Evolutionary conservation across 2,888 invertebrate species (phyloP), one percentile per base, ranked within the genome.

Genomic region (Aricia artaxerxes): DNA sequence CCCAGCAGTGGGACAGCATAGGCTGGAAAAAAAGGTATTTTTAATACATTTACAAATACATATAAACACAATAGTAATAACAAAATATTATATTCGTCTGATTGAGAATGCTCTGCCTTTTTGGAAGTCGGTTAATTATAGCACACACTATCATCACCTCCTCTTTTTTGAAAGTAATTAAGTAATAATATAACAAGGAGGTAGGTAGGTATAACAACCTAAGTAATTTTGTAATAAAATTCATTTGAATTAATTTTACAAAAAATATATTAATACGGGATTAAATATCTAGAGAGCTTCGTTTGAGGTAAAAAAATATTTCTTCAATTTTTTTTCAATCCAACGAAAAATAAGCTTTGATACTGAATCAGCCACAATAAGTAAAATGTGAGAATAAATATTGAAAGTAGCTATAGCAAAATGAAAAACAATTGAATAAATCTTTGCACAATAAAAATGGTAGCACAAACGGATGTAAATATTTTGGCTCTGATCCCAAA

Each of bases 401-500:
- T 24, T n/a, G 6, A n/a, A 31, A 64, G 31, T 4, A 31, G 2
- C 31, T 24, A 64, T 3, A 31, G 9, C 9, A 24, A 24, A 11
- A 31, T 31, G 2, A 31, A 31, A 31, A n/a, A 2, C 24, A 64
- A 64, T 24, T 64, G 3, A 31, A 64, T 64, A 64, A 64, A 64
- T 64, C 2, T 64, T 64, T 2, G 31, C 0, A 1, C 2, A 31
- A 24, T 64, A 64, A 64, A 24, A 64, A 64, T 11, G 4, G 31
- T 64, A 24, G 4, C 64, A 31, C 7, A 64, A 64, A 64, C 31
- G 31, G 64, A 64, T 11, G 64, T 64, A 31, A 64, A 31, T 31
- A 64, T 64, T 64, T 64, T 64, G 64, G 64, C 64, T 24, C 64
- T 11, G 31, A 64, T 64, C 11, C 64, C 64, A 64, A 64, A 4